A percentile compares a stretch with the other conserved stretches of the same genome.
These are phyloP conservation scores for Ifrita kowaldi DNA, from an alignment of 2,113 vertebrate genomes.

Conservation along the genomic window DNA sequence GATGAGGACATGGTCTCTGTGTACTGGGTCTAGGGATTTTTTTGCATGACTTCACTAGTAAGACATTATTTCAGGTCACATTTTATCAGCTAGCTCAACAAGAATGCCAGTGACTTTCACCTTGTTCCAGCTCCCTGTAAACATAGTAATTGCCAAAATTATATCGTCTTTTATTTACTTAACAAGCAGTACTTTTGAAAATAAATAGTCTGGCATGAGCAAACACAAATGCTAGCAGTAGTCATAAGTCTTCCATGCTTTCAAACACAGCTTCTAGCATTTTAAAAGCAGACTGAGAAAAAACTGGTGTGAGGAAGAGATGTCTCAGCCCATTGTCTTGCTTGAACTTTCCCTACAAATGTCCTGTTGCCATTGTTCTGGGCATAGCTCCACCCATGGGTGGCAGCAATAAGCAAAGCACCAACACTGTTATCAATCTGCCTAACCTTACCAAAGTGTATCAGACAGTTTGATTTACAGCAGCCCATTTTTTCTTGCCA, in stretches of 20 bases:
- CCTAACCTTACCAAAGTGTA: not conserved
- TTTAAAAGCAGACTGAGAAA: not conserved
- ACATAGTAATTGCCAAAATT: constrained; percentile 19
- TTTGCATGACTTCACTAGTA: constrained; percentile 50
- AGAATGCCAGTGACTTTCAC: constrained; percentile 48
- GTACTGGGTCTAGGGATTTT: not conserved
- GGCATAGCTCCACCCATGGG: not conserved
- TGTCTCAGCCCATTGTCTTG: not conserved
- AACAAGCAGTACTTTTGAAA: not conserved
- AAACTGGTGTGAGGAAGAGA: not conserved
- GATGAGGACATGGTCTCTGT: not conserved
- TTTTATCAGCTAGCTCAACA: constrained; percentile 39
- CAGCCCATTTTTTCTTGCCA: not conserved
- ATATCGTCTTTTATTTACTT: constrained; percentile 29
- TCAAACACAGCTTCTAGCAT: not conserved
- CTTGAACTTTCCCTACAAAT: not conserved
- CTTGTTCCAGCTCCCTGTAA: constrained; percentile 30
- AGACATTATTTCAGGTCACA: constrained; percentile 41
- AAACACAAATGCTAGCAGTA: not conserved
- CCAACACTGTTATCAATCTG: not conserved
- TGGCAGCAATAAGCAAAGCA: accelerated
- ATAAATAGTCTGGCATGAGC: not conserved
- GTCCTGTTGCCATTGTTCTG: not conserved
- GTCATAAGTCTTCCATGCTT: not conserved
- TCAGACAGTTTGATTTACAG: not conserved